Base-by-base conservation (phyloP, 2,797 vertebrate genomes). In the Poecilia velifera region DNA sequence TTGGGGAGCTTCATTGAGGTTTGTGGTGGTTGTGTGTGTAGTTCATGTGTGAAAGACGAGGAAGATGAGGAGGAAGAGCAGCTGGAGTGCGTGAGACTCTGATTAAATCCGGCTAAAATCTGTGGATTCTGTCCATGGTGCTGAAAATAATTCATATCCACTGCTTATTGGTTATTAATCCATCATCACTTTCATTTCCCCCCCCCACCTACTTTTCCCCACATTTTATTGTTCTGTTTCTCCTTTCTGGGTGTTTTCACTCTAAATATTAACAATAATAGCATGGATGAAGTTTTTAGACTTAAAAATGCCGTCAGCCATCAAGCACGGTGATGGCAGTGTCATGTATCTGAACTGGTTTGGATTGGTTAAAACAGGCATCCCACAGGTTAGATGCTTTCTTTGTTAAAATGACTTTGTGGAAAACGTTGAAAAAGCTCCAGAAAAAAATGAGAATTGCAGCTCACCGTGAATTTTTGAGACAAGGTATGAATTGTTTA, bases 121-220 rank as follows among this genome's bases (percentile, higher is more conserved):
- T 25, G 71, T 75, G 77, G 71, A 72, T 64, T 78, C 90, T 90
- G 84, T 92, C 91, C 89, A 83, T 90, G 91, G 87, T 92, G 77
- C 90, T 93, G 87, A 92, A 90, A 87, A 28, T 31, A 72, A 46
- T 16, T 70, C 62, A 77, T 87, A 62, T 57, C 46, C 45, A 14
- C 22, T 66, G 1, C 49, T 53, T 16, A 45, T 80, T 0, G 0
- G 39, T 79, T 75, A 73, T 82, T 79, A 71, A 76, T 75, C 76
- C 72, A 28, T 45, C 8, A 1, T 45, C 8, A 1, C 36, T 76
- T 53, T 81, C 49, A 10, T 79, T 83, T 77, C 49, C 6, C 0
- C 0, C 6, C 20, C 0, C 64, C 28, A 16, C 6, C 36, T n/a
- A 74, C 25, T 31, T 75, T 16, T 39, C 36, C 16, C 1, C 75